A percentile compares a stretch with the other conserved stretches of the same genome.
These are phyloP conservation scores for Eumacrocentrus americanus DNA, from an alignment of 2,888 invertebrate genomes.

Conservation along the genomic window DNA sequence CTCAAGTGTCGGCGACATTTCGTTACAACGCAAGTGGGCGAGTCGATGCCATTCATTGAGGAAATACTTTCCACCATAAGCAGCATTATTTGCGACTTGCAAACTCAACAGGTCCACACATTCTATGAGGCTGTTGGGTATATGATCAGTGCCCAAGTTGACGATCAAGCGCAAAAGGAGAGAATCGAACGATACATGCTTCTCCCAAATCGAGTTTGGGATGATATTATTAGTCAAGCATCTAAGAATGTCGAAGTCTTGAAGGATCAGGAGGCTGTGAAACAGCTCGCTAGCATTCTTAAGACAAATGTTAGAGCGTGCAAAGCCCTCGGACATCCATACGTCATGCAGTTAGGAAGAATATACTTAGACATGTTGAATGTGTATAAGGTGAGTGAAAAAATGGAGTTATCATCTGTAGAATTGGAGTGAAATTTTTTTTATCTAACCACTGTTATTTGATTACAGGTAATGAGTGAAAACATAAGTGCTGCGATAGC, in stretches of 20 bases:
- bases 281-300: constrained; percentile 95
- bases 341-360: constrained; percentile 91
- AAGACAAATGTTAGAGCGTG: constrained; percentile 99
- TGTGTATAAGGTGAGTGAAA: constrained; percentile 85
- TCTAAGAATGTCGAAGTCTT: constrained; percentile 95
- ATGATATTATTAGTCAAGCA: constrained; percentile 96
- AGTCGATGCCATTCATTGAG: constrained; percentile 97
- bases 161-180: constrained; percentile 88
- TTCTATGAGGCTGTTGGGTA: constrained; percentile 99
- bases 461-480: constrained; percentile 60
- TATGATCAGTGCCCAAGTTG: constrained; percentile 97
- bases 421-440: not conserved
- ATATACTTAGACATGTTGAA: constrained; percentile 99
- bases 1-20: constrained; percentile 98
- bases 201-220: constrained; percentile 98
- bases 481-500: constrained; percentile 94
- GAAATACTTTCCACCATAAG: constrained; percentile 96
- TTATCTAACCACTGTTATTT: not conserved
- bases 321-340: constrained; percentile 95
- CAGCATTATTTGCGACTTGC: constrained; percentile 97
- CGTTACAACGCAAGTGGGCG: constrained; percentile 94
- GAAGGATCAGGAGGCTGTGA: constrained; percentile 95
- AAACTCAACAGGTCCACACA: constrained; percentile 90
- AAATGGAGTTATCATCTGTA: not conserved
- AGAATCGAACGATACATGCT: constrained; percentile 98